Conservation (phyloP, 2,888 invertebrate species). For the Philaethria dido region DNA sequence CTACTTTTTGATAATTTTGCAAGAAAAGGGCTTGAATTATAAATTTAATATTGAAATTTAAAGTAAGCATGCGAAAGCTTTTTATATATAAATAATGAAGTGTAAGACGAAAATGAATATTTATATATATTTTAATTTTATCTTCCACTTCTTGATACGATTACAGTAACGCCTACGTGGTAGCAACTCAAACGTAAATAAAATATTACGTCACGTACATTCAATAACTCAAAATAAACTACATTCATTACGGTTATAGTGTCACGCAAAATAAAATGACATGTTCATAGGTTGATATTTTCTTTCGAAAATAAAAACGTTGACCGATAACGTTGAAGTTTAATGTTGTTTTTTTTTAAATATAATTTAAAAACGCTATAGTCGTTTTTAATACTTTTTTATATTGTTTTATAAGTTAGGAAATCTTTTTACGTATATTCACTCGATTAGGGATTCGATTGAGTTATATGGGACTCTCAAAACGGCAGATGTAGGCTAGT, state of each 20-base stretch:
- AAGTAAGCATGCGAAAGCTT: no score
- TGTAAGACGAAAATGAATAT: neutral
- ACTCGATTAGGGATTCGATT: no score
- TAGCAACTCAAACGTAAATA: slow-evolving; percentile 1
- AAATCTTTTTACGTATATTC: no score
- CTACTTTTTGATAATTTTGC: no score
- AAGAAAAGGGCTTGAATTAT: no score
- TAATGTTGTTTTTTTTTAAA: neutral
- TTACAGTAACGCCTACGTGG: neutral
- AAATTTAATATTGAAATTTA: no score
- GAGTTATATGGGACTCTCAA: no score
- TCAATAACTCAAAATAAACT: slow-evolving; percentile 16
- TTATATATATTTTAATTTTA: neutral
- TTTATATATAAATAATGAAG: no score
- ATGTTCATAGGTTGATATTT: neutral
- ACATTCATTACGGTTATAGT: slow-evolving; percentile 1
- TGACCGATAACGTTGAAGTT: neutral
- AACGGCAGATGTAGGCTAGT: no score
- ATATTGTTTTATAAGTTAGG: no score
- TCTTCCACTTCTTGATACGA: neutral
- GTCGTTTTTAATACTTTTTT: no score
- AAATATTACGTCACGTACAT: slow-evolving; percentile 6
- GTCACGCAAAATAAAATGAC: slow-evolving; percentile 12
- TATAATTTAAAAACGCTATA: no score
- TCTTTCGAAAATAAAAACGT: neutral